phyloP scores from a whole-genome alignment of 2,113 vertebrate species.

The Hippoglossus stenolepis region DNA sequence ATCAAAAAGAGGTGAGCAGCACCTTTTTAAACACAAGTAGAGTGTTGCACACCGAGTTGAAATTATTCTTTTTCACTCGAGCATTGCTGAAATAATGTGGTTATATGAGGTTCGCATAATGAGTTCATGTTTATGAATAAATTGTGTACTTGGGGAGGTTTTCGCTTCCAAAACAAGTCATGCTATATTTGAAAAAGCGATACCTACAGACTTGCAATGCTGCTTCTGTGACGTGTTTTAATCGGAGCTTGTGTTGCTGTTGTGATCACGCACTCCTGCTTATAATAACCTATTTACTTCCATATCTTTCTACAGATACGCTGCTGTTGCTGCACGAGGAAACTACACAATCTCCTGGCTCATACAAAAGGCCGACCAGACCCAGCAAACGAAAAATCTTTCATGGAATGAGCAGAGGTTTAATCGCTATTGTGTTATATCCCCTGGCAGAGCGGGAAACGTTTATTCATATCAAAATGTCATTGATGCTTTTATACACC shows the following conservation, averaged over 20 bases:
- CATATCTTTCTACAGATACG: neutral
- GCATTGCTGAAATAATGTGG: constrained; percentile 32
- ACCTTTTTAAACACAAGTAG: constrained; percentile 13
- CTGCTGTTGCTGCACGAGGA: neutral
- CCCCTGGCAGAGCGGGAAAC: constrained; percentile 1
- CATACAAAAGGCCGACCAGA: neutral
- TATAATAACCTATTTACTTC: neutral
- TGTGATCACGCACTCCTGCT: too few relatives aligned
- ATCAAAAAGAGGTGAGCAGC: constrained; percentile 29
- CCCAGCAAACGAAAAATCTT: neutral
- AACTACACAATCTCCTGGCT: neutral
- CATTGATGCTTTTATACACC: constrained; percentile 11
- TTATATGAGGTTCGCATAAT: constrained; percentile 42
- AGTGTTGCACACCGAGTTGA: neutral
- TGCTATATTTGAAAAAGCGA: neutral
- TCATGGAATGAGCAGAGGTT: constrained; percentile 20
- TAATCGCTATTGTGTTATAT: constrained; percentile 30
- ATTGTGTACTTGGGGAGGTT: constrained; percentile 19
- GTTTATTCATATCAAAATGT: constrained; percentile 45
- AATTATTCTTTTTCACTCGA: constrained; percentile 44
- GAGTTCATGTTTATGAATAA: constrained; percentile 58
- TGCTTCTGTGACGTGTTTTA: neutral
- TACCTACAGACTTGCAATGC: neutral
- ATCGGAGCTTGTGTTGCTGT: neutral
- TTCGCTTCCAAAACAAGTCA: constrained; percentile 9